These are phyloP conservation scores for Anas acuta DNA, from an alignment of 2,797 vertebrate species.

Conservation along the genomic window DNA sequence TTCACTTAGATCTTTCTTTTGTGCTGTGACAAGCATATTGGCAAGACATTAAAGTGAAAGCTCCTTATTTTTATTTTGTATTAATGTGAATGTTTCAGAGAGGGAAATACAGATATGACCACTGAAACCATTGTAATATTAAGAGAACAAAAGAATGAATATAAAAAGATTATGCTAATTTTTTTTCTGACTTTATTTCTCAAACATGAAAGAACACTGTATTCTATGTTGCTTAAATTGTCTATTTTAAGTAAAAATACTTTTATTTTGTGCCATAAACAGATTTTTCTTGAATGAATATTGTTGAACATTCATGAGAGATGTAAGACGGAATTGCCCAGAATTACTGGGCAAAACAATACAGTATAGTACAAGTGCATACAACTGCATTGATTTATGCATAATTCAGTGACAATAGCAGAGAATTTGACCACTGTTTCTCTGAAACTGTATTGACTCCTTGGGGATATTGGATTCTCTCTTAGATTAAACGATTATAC, in stretches of 20 bases:
- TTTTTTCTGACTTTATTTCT: neutral
- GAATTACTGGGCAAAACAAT: neutral
- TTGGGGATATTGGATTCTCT: neutral
- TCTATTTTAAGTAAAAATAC: neutral
- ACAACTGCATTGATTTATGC: neutral
- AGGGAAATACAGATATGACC: neutral
- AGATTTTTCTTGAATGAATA: neutral
- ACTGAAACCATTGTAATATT: neutral
- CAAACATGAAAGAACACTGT: neutral
- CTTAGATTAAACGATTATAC: neutral
- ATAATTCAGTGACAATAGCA: neutral
- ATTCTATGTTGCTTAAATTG: neutral
- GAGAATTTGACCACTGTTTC: neutral
- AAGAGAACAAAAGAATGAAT: neutral
- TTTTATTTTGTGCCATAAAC: neutral
- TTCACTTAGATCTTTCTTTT: constrained; percentile 60
- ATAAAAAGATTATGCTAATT: neutral
- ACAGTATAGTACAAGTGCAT: neutral
- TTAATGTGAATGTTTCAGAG: neutral
- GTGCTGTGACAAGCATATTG: constrained; percentile 20
- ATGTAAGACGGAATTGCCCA: neutral
- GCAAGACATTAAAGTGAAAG: constrained; percentile 16
- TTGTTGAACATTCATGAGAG: neutral
- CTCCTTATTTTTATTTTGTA: constrained; percentile 22
- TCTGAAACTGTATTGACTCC: neutral